Percentiles rank a stretch among this genome's conserved stretches.
Evolutionary conservation across 37 sponge, comb jelly and placozoan genomes (phyloP).

Genomic region (Diacarnus erythraeanus): DNA sequence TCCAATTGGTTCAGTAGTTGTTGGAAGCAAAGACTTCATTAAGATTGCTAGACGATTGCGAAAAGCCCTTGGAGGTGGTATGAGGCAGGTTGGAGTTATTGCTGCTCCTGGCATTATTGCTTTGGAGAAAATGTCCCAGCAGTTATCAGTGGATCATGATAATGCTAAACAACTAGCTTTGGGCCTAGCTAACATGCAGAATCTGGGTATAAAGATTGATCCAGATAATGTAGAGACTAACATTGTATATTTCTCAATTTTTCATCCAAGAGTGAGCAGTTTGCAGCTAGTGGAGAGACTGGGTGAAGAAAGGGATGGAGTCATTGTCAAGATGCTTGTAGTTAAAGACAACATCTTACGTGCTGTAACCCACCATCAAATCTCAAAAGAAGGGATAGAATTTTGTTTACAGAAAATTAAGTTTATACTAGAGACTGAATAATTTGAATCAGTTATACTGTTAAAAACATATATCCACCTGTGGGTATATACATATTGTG

Average conservation of each 20-base stretch:
- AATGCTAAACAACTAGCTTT: conserved; percentile 56
- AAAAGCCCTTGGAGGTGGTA: conserved; percentile 79
- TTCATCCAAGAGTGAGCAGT: conserved; percentile 5
- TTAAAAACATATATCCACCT: no score
- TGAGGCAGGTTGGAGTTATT: conserved; percentile 77
- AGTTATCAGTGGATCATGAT: conserved; percentile 62
- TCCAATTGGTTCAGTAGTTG: conserved; percentile 76
- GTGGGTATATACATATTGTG: no score
- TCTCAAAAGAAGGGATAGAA: conserved; percentile 41
- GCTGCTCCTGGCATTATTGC: conserved; percentile 79
- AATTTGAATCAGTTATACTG: background rate
- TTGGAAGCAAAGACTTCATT: conserved; percentile 69
- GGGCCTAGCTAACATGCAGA: conserved; percentile 35
- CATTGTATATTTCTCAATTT: conserved; percentile 54
- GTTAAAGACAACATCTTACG: conserved; percentile 8
- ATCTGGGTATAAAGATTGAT: conserved; percentile 54
- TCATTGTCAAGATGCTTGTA: conserved; percentile 23
- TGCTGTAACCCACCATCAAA: conserved; percentile 43
- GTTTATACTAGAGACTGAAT: background rate
- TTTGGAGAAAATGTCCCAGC: conserved; percentile 41
- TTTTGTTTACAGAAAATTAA: conserved; percentile 33
- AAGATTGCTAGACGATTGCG: conserved; percentile 34
- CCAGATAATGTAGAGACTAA: conserved; percentile 53
- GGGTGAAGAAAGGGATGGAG: background rate
- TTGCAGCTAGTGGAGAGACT: conserved; percentile 35